phyloP scores from a whole-genome alignment of 2,797 vertebrate genomes.

The Petrocephalus sullivani region DNA sequence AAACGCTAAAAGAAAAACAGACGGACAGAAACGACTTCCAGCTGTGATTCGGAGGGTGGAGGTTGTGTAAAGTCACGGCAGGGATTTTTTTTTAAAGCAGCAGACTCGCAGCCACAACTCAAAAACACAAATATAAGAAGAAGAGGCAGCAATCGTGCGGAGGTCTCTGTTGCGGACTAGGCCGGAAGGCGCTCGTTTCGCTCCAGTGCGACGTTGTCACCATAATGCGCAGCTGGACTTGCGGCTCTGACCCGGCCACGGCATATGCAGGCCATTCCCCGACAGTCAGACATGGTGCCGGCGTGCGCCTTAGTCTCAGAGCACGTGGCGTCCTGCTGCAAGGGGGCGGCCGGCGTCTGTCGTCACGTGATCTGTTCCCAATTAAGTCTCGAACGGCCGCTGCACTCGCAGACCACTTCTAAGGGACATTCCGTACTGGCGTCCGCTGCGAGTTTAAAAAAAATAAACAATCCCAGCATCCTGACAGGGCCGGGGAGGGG shows the following conservation, averaged over 20 bases:
- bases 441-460: background rate
- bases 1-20: conserved; percentile 7
- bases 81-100: background rate
- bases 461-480: conserved; percentile 10
- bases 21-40: conserved; percentile 7
- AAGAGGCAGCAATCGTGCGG: background rate
- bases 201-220: background rate
- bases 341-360: background rate
- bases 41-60: background rate
- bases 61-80: background rate
- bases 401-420: background rate
- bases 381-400: background rate
- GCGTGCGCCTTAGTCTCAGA: background rate
- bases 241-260: background rate
- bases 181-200: background rate
- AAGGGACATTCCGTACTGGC: background rate
- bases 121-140: background rate
- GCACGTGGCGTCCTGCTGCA: background rate
- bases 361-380: conserved; percentile 4
- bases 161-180: background rate
- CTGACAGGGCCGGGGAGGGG: background rate
- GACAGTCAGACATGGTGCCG: background rate
- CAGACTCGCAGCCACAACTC: background rate
- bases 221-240: background rate
- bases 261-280: background rate